phyloP scores from a whole-genome alignment of 2,113 vertebrate species.

The Neopipo cinnamomea region DNA sequence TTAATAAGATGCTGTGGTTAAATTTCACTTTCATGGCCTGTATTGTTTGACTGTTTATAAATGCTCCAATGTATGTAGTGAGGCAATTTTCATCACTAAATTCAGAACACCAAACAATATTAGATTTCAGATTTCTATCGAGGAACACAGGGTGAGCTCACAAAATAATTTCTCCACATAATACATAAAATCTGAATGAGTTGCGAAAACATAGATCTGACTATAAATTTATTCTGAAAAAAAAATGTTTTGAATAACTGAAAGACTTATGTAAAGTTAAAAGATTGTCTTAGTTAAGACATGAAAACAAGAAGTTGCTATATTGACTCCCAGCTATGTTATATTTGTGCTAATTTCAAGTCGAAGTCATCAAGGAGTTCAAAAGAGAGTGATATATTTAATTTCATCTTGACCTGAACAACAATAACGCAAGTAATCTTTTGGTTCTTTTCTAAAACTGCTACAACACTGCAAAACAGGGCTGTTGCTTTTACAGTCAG shows the following conservation, averaged over 20 bases:
- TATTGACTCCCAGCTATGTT: neutral
- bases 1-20: neutral
- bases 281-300: neutral
- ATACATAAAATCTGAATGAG: neutral
- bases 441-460: slow-evolving; percentile 3
- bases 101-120: neutral
- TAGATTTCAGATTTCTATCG: neutral
- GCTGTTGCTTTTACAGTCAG: neutral
- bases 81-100: neutral
- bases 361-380: neutral
- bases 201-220: neutral
- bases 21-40: neutral
- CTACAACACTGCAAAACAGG: neutral
- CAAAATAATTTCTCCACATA: neutral
- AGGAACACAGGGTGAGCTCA: neutral
- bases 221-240: neutral
- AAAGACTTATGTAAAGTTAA: neutral
- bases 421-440: neutral
- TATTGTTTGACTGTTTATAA: neutral
- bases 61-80: neutral
- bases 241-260: neutral
- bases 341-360: neutral
- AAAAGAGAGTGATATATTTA: neutral
- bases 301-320: neutral
- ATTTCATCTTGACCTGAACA: slow-evolving; percentile 19